Percentiles rank a stretch among this genome's conserved stretches.
Conservation (phyloP, 2,113 vertebrate genomes). For the Rhabdomys dilectus region DNA sequence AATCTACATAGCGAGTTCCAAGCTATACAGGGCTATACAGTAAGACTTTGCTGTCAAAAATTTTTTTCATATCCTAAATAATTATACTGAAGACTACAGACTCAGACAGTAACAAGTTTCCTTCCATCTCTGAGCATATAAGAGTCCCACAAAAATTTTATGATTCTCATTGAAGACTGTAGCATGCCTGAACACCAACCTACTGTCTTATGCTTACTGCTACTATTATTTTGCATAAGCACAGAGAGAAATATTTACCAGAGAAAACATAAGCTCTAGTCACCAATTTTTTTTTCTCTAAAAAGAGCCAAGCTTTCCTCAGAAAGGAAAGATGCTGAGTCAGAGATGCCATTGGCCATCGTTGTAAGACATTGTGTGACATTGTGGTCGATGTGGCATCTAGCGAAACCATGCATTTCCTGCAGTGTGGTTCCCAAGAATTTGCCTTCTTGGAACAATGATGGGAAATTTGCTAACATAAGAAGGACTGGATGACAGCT, state of each 20-base stretch:
- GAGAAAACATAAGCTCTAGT: background rate
- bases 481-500: conserved; percentile 30
- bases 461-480: conserved; percentile 65
- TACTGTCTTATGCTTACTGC: background rate
- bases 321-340: conserved; percentile 50
- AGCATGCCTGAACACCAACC: background rate
- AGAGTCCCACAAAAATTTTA: background rate
- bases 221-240: background rate
- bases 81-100: too few relatives aligned
- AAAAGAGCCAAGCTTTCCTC: conserved; percentile 34
- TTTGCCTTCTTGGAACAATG: conserved; percentile 74
- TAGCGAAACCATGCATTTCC: conserved; percentile 67
- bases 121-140: background rate
- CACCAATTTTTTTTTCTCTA: conserved; percentile 54
- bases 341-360: background rate
- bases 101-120: background rate
- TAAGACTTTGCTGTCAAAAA: background rate
- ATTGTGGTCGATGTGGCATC: background rate
- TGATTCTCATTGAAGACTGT: background rate
- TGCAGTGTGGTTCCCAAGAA: conserved; percentile 42
- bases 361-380: conserved; percentile 12
- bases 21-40: background rate
- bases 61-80: too few relatives aligned
- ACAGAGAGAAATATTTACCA: conserved; percentile 7
- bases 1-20: background rate